Percentiles rank a stretch among this genome's conserved stretches.
These are phyloP conservation scores for Drosophila orosa DNA, from an alignment of 1,140 invertebrate species.

Conservation along the genomic window DNA sequence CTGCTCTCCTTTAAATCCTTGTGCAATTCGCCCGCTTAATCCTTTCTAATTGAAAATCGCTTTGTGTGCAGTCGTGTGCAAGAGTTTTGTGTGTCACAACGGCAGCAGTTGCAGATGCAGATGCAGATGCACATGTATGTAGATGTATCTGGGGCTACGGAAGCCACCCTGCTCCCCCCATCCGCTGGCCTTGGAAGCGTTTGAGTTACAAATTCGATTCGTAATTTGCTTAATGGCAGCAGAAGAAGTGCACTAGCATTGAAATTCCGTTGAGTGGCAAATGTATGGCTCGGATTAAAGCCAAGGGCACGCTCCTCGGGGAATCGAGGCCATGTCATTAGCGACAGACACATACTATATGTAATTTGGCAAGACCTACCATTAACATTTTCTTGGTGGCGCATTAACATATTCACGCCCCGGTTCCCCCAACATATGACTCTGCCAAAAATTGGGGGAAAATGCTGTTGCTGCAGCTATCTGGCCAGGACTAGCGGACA, in stretches of 20 bases:
- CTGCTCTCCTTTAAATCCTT: constrained; percentile 72
- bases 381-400: constrained; percentile 15
- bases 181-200: constrained; percentile 54
- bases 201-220: constrained; percentile 46
- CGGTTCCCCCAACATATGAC: constrained; percentile 49
- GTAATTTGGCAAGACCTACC: constrained; percentile 2
- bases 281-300: constrained; percentile 40
- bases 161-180: neutral
- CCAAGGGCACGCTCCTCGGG: neutral
- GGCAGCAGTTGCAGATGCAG: constrained; percentile 31
- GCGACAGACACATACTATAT: constrained; percentile 2
- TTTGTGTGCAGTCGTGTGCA: constrained; percentile 58
- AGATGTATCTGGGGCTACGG: constrained; percentile 5
- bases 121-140: constrained; percentile 22
- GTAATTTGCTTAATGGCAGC: constrained; percentile 75
- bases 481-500: constrained; percentile 31
- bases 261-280: constrained; percentile 55
- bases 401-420: constrained; percentile 63
- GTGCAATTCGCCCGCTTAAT: constrained; percentile 71
- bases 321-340: constrained; percentile 8
- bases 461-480: neutral
- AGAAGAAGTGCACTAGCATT: constrained; percentile 60
- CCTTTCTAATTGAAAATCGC: constrained; percentile 80
- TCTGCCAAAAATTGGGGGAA: neutral
- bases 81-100: constrained; percentile 46